phyloP scores from a whole-genome alignment of 2,113 vertebrate species.

The Excalfactoria chinensis region DNA sequence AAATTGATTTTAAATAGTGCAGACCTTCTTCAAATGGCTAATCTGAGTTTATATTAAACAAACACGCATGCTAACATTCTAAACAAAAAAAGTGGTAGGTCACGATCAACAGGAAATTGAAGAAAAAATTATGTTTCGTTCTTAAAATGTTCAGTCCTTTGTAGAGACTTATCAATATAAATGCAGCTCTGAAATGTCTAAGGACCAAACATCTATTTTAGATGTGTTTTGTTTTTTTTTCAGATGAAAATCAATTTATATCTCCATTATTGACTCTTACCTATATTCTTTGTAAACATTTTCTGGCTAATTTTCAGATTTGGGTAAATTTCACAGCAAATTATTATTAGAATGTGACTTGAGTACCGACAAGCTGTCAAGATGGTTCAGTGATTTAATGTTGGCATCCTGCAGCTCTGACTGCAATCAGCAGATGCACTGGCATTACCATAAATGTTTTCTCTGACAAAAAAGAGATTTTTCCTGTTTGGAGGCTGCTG shows the following conservation, averaged over 20 bases:
- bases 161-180: slow-evolving; percentile 32
- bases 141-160: slow-evolving; percentile 38
- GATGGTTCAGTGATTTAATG: slow-evolving; percentile 81
- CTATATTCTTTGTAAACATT: slow-evolving; percentile 59
- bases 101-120: slow-evolving; percentile 21
- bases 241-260: slow-evolving; percentile 40
- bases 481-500: slow-evolving; percentile 63
- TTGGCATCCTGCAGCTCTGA: slow-evolving; percentile 76
- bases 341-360: slow-evolving; percentile 74
- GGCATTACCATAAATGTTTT: slow-evolving; percentile 83
- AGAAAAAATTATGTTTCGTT: slow-evolving; percentile 53
- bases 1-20: slow-evolving; percentile 48
- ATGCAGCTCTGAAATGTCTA: background rate
- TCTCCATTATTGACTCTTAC: slow-evolving; percentile 52
- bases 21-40: slow-evolving; percentile 29
- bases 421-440: slow-evolving; percentile 83
- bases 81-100: slow-evolving; percentile 57
- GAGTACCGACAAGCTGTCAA: slow-evolving; percentile 77
- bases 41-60: slow-evolving; percentile 53
- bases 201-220: background rate
- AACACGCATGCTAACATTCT: slow-evolving; percentile 23
- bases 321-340: slow-evolving; percentile 74
- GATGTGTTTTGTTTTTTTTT: slow-evolving; percentile 19
- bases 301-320: slow-evolving; percentile 74
- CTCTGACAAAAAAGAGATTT: slow-evolving; percentile 68